Evolutionary conservation across 2,113 vertebrate genomes (phyloP).

Genomic region (Andinoacara biseriatus): DNA sequence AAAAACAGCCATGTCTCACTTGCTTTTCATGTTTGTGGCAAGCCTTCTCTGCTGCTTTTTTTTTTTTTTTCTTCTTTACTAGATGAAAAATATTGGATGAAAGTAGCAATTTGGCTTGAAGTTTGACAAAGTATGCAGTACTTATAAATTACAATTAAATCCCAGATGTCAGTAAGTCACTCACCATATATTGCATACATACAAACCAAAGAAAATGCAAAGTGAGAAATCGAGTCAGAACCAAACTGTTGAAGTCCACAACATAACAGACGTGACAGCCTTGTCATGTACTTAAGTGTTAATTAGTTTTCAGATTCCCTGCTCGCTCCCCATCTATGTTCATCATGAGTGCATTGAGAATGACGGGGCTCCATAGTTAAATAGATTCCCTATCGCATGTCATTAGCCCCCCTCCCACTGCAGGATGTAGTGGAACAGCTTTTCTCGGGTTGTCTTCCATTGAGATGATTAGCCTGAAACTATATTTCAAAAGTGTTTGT

Average conservation of each 20-base stretch:
- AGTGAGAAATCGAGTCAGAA: constrained; percentile 7
- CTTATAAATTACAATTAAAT: neutral
- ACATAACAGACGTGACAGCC: constrained; percentile 56
- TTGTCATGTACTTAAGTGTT: constrained; percentile 71
- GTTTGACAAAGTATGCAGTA: neutral
- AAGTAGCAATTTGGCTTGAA: neutral
- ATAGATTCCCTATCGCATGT: constrained; percentile 66
- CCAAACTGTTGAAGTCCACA: constrained; percentile 47
- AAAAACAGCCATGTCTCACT: constrained; percentile 57
- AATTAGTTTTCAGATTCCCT: constrained; percentile 71
- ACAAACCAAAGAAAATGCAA: neutral
- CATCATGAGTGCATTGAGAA: constrained; percentile 59
- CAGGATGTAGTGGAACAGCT: constrained; percentile 59
- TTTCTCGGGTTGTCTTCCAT: constrained; percentile 72
- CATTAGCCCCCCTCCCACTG: constrained; percentile 57
- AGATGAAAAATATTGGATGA: neutral
- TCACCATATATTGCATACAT: neutral
- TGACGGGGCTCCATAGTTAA: constrained; percentile 67
- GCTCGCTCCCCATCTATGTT: constrained; percentile 52
- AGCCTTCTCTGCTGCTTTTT: neutral
- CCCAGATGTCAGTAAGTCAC: neutral
- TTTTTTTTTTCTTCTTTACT: neutral
- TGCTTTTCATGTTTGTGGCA: constrained; percentile 42
- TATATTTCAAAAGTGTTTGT: constrained; percentile 66
- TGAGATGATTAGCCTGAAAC: constrained; percentile 73